Conservation (phyloP, 2,113 vertebrate species). For the Triplophysa tibetana region DNA sequence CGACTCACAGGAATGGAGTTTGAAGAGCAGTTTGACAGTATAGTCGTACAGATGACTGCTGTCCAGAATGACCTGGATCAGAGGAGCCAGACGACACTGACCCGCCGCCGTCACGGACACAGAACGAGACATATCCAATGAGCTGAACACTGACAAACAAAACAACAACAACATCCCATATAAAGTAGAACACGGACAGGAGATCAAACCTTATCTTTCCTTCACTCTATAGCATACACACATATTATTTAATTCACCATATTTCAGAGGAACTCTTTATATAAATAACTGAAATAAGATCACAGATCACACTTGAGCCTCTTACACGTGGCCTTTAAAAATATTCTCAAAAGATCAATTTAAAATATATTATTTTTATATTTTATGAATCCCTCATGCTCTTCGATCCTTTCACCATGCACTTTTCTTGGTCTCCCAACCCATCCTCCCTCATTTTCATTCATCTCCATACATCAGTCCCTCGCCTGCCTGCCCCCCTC, state of each 20-base stretch:
- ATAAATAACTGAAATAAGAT: too few species aligned
- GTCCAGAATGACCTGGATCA: constrained; percentile 96
- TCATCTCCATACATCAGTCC: constrained; percentile 36
- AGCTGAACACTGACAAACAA: constrained; percentile 86
- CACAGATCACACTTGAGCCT: too few species aligned
- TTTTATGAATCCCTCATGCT: neutral
- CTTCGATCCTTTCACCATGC: neutral
- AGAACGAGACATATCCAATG: constrained; percentile 94
- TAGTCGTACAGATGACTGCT: constrained; percentile 97
- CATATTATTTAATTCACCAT: too few species aligned
- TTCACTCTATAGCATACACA: too few species aligned
- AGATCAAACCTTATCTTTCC: too few species aligned
- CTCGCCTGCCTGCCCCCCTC: constrained; percentile 25
- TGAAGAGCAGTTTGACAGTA: constrained; percentile 96
- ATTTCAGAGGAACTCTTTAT: too few species aligned
- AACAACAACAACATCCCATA: constrained; percentile 35
- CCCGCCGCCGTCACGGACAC: constrained; percentile 91
- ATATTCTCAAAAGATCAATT: too few species aligned
- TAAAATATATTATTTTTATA: neutral
- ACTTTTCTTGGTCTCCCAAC: neutral
- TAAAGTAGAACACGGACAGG: neutral
- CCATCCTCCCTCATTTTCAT: constrained; percentile 32
- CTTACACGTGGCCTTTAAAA: too few species aligned
- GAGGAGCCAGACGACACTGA: constrained; percentile 94
- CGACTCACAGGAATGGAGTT: constrained; percentile 96